These are phyloP conservation scores for Drosophila nigromelanica DNA, from an alignment of 1,140 invertebrate genomes.

Conservation along the genomic window DNA sequence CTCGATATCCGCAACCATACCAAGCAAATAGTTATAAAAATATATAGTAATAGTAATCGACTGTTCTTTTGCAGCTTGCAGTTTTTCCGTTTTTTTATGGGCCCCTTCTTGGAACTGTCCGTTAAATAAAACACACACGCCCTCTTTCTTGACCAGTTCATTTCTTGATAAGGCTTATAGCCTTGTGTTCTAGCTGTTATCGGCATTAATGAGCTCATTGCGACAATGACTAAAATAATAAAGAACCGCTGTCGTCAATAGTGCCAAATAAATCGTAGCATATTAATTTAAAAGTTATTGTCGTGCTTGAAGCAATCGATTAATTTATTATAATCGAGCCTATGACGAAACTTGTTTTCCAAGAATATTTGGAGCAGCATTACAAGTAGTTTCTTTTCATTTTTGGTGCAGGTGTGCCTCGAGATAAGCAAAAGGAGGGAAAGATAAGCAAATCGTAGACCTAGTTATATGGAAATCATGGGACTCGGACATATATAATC, in stretches of 20 bases:
- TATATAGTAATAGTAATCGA: background rate
- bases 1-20: slow-evolving; percentile 26
- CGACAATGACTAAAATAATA: slow-evolving; percentile 69
- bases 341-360: slow-evolving; percentile 72
- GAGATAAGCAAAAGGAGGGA: slow-evolving; percentile 5
- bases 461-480: slow-evolving; percentile 57
- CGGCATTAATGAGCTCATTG: slow-evolving; percentile 64
- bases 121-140: slow-evolving; percentile 25
- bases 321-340: slow-evolving; percentile 68
- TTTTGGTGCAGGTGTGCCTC: slow-evolving; percentile 62
- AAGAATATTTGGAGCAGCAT: slow-evolving; percentile 6
- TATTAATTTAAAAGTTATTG: slow-evolving; percentile 78
- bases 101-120: slow-evolving; percentile 23
- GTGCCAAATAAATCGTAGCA: slow-evolving; percentile 46
- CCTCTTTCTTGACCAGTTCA: slow-evolving; percentile 48
- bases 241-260: slow-evolving; percentile 60
- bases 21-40: no score
- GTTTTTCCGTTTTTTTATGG: background rate
- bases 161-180: slow-evolving; percentile 1
- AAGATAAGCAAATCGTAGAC: slow-evolving; percentile 55
- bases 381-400: background rate
- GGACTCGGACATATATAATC: slow-evolving; percentile 49
- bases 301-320: slow-evolving; percentile 25
- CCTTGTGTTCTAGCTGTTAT: slow-evolving; percentile 9
- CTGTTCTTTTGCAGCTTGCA: background rate